These are phyloP conservation scores for Eospalax fontanierii DNA, from an alignment of 2,797 vertebrate genomes.

Conservation along the genomic window DNA sequence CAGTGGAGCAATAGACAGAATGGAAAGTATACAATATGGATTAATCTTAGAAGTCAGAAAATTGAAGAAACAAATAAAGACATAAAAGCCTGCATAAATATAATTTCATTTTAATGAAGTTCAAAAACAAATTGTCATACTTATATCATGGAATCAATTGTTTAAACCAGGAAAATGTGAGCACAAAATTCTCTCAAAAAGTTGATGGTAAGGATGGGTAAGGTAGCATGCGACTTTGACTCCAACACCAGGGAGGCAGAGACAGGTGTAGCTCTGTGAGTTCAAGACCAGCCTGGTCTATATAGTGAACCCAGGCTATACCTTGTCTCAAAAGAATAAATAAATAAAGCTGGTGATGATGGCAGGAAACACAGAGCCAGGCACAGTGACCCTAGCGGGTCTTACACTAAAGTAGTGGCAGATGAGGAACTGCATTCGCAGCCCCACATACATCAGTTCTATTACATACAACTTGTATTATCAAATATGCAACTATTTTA, in stretches of 20 bases:
- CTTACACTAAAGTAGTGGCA: neutral
- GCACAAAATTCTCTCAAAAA: constrained; percentile 6
- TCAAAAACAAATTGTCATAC: neutral
- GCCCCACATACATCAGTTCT: neutral
- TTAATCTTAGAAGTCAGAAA: constrained; percentile 26
- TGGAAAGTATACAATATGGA: neutral
- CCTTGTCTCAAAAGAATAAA: no score
- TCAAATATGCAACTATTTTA: neutral
- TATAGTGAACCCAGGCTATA: no score
- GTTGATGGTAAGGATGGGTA: neutral
- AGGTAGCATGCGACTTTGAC: no score
- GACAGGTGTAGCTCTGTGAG: no score
- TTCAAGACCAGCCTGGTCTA: no score
- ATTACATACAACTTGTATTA: neutral
- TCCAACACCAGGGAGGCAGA: no score
- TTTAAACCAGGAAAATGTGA: constrained; percentile 18
- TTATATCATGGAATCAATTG: neutral
- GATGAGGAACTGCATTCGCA: no score
- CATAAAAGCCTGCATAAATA: neutral
- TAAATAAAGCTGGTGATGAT: no score
- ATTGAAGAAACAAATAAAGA: neutral
- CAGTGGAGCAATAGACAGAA: neutral
- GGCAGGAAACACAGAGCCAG: neutral
- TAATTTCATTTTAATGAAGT: neutral
- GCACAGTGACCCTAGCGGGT: neutral